A percentile compares a stretch with the other conserved stretches of the same genome.
Evolutionary conservation across 2,888 invertebrate genomes (phyloP).

Genomic region (Cheilosia scutellata): DNA sequence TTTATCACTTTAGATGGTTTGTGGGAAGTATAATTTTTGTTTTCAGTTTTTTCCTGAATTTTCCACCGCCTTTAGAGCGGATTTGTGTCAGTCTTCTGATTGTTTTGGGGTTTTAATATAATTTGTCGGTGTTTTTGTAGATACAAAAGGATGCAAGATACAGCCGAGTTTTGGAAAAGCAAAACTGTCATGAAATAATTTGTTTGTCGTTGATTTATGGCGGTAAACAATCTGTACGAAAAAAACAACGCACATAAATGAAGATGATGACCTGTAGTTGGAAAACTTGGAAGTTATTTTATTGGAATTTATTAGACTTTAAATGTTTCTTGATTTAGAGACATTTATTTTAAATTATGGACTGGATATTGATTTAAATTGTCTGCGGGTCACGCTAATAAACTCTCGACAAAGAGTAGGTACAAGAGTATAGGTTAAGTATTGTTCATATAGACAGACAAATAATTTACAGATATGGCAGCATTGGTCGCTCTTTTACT

Average conservation of each 20-base stretch:
- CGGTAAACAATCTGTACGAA: not conserved
- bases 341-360: not conserved
- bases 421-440: too few relatives aligned
- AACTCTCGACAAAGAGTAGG: too few relatives aligned
- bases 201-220: not conserved
- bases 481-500: too few relatives aligned
- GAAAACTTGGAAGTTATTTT: not conserved
- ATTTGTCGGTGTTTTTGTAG: constrained; percentile 38
- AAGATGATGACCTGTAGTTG: not conserved
- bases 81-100: constrained; percentile 56
- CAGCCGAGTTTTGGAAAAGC: not conserved
- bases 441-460: too few relatives aligned
- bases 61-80: constrained; percentile 29
- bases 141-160: not conserved
- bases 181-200: not conserved
- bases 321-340: not conserved
- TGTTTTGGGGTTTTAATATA: constrained; percentile 41
- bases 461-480: too few relatives aligned
- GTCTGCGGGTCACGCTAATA: too few relatives aligned
- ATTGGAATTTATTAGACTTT: not conserved
- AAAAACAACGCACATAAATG: not conserved
- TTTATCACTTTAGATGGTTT: constrained; percentile 63
- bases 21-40: constrained; percentile 6
- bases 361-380: not conserved
- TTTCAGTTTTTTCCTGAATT: constrained; percentile 33